phyloP scores from a whole-genome alignment of 2,113 vertebrate genomes.

The Vombatus ursinus region DNA sequence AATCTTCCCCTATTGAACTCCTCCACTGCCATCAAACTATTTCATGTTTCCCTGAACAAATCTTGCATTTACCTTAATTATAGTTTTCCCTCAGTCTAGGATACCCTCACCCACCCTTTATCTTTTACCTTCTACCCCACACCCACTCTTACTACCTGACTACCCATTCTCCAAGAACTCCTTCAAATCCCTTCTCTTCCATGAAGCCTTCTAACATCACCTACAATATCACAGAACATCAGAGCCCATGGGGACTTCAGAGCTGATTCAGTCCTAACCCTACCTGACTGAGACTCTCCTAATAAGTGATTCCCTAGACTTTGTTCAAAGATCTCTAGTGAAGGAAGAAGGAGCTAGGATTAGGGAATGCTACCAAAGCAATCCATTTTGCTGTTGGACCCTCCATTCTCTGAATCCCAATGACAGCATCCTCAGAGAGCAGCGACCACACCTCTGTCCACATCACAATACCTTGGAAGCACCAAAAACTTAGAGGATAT shows the following conservation, averaged over 20 bases:
- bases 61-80: neutral
- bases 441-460: too few species aligned
- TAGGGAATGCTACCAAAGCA: neutral
- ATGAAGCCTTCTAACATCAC: neutral
- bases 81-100: neutral
- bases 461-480: too few species aligned
- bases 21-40: neutral
- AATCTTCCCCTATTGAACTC: neutral
- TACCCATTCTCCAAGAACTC: neutral
- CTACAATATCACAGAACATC: too few species aligned
- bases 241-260: neutral
- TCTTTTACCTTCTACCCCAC: neutral
- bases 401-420: too few species aligned
- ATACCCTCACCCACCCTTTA: neutral
- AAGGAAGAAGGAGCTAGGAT: neutral
- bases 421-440: too few species aligned
- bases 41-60: neutral
- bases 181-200: neutral
- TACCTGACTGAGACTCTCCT: neutral
- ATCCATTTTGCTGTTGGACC: too few species aligned
- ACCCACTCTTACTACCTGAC: neutral
- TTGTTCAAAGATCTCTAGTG: neutral
- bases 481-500: too few species aligned
- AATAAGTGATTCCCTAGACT: neutral
- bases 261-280: neutral